These are phyloP conservation scores for Thereuonema tuberculata DNA, from an alignment of 1,140 invertebrate species.

Conservation along the genomic window DNA sequence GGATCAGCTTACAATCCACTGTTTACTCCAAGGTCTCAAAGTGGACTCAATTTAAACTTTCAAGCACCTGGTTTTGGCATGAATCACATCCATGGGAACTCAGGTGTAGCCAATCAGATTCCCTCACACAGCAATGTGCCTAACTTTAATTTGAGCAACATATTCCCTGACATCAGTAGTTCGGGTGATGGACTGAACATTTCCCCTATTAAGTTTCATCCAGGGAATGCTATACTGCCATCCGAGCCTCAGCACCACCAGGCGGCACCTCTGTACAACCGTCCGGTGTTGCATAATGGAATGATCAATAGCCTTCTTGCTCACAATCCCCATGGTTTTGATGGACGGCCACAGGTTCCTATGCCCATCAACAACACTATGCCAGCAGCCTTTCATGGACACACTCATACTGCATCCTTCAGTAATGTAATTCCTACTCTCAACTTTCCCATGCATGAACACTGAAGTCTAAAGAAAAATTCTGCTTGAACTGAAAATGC, in stretches of 20 bases:
- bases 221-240: constrained; percentile 26
- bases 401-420: constrained; percentile 27
- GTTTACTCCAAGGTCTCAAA: constrained; percentile 29
- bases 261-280: not conserved
- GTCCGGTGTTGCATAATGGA: constrained; percentile 24
- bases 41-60: constrained; percentile 32
- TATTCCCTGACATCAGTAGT: constrained; percentile 29
- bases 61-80: constrained; percentile 30
- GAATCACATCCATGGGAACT: constrained; percentile 27
- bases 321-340: constrained; percentile 31
- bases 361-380: constrained; percentile 27
- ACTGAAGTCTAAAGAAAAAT: too few species aligned
- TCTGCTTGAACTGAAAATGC: too few species aligned
- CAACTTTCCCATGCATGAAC: constrained; percentile 32
- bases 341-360: constrained; percentile 23
- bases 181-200: constrained; percentile 27
- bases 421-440: constrained; percentile 29
- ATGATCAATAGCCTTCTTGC: constrained; percentile 27
- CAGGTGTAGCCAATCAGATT: constrained; percentile 22
- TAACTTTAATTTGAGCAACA: constrained; percentile 32
- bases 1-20: constrained; percentile 28
- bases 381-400: constrained; percentile 26
- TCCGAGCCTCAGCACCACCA: constrained; percentile 24
- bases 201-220: constrained; percentile 33
- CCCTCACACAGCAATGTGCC: constrained; percentile 30